Evolutionary conservation across 1,140 invertebrate species (phyloP).

Genomic region (Uloborus diversus): DNA sequence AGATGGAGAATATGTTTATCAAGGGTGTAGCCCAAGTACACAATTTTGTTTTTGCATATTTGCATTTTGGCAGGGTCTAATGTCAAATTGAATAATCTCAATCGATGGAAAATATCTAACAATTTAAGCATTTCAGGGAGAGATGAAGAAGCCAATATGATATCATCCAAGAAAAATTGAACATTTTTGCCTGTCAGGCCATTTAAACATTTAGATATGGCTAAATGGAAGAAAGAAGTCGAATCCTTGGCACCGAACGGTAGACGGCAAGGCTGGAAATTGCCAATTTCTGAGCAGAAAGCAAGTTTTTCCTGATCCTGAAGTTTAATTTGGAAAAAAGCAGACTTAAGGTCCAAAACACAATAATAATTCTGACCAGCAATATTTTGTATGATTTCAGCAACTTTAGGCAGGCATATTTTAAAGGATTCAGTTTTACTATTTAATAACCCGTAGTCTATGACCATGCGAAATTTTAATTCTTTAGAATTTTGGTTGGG

Average conservation of each 20-base stretch:
- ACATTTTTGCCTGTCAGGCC: too few relatives aligned
- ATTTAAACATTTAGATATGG: too few relatives aligned
- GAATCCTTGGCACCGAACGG: not conserved
- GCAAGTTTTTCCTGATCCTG: not conserved
- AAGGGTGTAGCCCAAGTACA: too few relatives aligned
- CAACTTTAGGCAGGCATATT: not conserved
- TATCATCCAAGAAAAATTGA: too few relatives aligned
- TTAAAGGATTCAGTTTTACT: not conserved
- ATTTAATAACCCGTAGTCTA: not conserved
- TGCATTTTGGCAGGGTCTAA: too few relatives aligned
- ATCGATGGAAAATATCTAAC: too few relatives aligned
- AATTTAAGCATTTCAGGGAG: too few relatives aligned
- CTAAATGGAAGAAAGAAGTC: too few relatives aligned
- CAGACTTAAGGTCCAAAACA: not conserved
- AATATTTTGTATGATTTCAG: not conserved
- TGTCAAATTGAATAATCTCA: too few relatives aligned
- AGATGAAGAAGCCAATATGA: too few relatives aligned
- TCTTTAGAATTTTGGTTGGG: not conserved
- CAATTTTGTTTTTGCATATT: too few relatives aligned
- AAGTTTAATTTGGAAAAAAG: not conserved
- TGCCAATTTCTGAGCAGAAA: not conserved
- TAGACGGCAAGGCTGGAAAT: not conserved
- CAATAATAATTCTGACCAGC: not conserved
- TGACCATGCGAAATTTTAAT: not conserved
- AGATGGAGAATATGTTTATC: too few relatives aligned